Evolutionary conservation across 1,140 invertebrate species (phyloP).

Genomic region (Gryllus bimaculatus): DNA sequence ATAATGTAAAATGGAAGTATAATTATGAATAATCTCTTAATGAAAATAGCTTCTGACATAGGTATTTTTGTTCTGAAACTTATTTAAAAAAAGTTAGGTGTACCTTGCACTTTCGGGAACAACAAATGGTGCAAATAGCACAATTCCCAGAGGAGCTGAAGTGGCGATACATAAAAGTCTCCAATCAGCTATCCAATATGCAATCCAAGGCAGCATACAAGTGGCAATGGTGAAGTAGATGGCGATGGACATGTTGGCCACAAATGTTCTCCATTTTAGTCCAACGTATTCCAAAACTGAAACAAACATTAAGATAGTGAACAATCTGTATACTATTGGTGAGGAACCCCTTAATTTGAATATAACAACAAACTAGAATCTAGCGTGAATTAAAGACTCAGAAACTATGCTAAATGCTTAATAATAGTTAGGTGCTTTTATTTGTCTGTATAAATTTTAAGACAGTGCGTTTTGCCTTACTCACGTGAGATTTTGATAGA

Average conservation of each 20-base stretch:
- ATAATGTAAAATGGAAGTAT: too few species aligned
- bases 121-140: slow-evolving; percentile 57
- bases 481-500: too few species aligned
- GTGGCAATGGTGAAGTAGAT: slow-evolving; percentile 76
- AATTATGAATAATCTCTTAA: too few species aligned
- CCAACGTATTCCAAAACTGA: slow-evolving; percentile 79
- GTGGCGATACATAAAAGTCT: slow-evolving; percentile 58
- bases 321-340: neutral
- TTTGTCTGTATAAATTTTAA: too few species aligned
- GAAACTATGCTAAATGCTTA: too few species aligned
- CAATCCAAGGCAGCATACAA: slow-evolving; percentile 70
- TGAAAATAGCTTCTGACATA: too few species aligned
- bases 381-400: too few species aligned
- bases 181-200: slow-evolving; percentile 67
- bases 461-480: too few species aligned
- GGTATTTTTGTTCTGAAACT: too few species aligned
- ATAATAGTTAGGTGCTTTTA: too few species aligned
- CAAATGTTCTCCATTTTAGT: slow-evolving; percentile 76
- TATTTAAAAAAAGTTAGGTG: too few species aligned
- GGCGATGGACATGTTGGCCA: slow-evolving; percentile 82
- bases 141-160: slow-evolving; percentile 61
- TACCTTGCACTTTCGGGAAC: slow-evolving; percentile 74
- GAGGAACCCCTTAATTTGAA: neutral
- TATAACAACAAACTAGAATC: neutral
- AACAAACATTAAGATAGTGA: slow-evolving; percentile 26